phyloP scores from a whole-genome alignment of 2,797 vertebrate genomes.

The Rhincodon typus region DNA sequence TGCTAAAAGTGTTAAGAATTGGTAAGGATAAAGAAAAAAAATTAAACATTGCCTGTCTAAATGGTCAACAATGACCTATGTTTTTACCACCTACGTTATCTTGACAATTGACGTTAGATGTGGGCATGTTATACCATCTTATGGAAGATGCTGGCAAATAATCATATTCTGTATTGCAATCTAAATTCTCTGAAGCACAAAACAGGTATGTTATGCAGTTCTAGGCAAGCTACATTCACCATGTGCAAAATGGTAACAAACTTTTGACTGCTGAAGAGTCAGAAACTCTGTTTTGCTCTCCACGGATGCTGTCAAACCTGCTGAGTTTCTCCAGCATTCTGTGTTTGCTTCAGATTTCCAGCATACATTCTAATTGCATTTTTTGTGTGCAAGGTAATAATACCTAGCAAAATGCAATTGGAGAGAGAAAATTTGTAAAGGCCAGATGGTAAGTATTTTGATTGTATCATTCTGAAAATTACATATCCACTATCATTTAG shows the following conservation, averaged over 20 bases:
- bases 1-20: neutral
- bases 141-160: neutral
- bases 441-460: neutral
- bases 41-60: neutral
- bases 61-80: neutral
- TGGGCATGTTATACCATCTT: neutral
- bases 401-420: neutral
- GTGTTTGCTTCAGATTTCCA: no score
- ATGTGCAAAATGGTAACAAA: neutral
- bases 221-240: neutral
- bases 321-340: no score
- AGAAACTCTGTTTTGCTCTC: no score
- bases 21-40: neutral
- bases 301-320: no score
- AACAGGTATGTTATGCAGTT: neutral
- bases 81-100: neutral
- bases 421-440: neutral
- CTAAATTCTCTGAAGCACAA: neutral
- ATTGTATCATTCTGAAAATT: neutral
- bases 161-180: neutral
- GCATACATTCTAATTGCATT: no score
- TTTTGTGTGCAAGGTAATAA: neutral
- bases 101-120: neutral
- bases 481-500: neutral
- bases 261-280: no score